Evolutionary conservation across 1,140 invertebrate genomes (phyloP).

Genomic region (Drosophila nikananu): DNA sequence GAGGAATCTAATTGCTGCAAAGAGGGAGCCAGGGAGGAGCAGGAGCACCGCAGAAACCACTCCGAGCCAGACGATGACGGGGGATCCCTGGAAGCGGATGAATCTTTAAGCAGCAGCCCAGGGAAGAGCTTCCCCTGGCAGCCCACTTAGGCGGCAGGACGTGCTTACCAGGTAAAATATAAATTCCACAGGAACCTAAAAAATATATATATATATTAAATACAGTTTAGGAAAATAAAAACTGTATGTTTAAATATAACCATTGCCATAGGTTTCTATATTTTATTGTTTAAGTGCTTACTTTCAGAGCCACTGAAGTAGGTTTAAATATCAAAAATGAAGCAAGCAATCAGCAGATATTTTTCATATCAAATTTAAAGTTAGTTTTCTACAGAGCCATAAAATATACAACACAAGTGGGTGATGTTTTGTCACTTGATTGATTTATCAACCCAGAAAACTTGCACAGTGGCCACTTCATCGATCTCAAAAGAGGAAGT

Average conservation of each 20-base stretch:
- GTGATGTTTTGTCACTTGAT: conserved; percentile 39
- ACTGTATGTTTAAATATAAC: not conserved
- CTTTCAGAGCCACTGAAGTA: no score
- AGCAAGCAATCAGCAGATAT: not conserved
- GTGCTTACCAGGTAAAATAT: not conserved
- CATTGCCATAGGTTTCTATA: not conserved
- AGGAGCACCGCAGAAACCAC: conserved; percentile 6
- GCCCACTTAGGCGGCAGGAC: not conserved
- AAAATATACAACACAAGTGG: not conserved
- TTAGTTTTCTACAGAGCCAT: no score
- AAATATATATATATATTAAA: not conserved
- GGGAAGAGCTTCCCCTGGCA: not conserved
- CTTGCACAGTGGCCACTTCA: conserved; percentile 7
- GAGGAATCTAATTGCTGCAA: conserved; percentile 62
- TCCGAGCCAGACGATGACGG: conserved; percentile 12
- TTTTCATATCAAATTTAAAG: not conserved
- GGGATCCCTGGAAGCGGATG: conserved; percentile 20
- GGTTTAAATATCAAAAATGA: not conserved
- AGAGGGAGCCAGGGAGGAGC: not conserved
- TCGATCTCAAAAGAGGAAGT: conserved; percentile 3
- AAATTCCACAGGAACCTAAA: not conserved
- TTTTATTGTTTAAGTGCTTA: not conserved
- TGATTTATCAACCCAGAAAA: conserved; percentile 35
- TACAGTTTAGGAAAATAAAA: not conserved
- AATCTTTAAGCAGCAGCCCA: conserved; percentile 41